phyloP scores from a whole-genome alignment of 2,888 invertebrate genomes.

The Anoplius nigerrimus region DNA sequence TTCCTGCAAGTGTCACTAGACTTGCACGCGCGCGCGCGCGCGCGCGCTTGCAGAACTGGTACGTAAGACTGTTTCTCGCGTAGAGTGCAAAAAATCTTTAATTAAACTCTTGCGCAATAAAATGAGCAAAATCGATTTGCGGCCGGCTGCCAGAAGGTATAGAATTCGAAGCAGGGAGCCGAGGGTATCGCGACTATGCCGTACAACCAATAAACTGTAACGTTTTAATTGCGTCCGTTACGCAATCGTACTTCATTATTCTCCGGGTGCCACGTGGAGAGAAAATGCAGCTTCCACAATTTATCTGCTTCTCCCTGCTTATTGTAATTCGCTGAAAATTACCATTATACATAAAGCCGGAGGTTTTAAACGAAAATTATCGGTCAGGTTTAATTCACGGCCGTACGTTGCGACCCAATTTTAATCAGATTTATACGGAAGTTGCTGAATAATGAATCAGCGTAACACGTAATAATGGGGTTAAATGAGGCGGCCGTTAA shows the following conservation, averaged over 20 bases:
- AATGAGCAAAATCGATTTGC: conserved; percentile 6
- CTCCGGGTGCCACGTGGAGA: conserved; percentile 2
- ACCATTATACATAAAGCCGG: too few species aligned
- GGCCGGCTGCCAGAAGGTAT: neutral
- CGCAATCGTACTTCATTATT: conserved; percentile 22
- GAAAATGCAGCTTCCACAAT: neutral
- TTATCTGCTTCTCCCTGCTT: too few species aligned
- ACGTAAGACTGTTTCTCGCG: neutral
- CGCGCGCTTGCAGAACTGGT: neutral
- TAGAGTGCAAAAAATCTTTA: conserved; percentile 19
- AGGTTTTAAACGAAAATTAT: too few species aligned
- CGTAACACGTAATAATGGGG: too few species aligned
- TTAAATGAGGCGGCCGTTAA: too few species aligned
- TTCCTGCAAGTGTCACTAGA: too few species aligned
- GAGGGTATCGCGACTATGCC: conserved; percentile 17
- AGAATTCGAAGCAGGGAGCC: conserved; percentile 18
- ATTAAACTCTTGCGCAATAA: conserved; percentile 25
- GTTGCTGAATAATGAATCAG: too few species aligned
- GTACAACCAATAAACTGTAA: conserved; percentile 34
- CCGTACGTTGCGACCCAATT: too few species aligned
- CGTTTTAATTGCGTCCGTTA: conserved; percentile 48
- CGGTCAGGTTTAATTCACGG: too few species aligned
- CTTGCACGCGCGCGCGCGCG: too few species aligned
- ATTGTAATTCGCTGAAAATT: too few species aligned
- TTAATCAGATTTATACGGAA: too few species aligned